phyloP scores from a whole-genome alignment of 2,113 vertebrate genomes.

The Chamaetylas fuelleborni region DNA sequence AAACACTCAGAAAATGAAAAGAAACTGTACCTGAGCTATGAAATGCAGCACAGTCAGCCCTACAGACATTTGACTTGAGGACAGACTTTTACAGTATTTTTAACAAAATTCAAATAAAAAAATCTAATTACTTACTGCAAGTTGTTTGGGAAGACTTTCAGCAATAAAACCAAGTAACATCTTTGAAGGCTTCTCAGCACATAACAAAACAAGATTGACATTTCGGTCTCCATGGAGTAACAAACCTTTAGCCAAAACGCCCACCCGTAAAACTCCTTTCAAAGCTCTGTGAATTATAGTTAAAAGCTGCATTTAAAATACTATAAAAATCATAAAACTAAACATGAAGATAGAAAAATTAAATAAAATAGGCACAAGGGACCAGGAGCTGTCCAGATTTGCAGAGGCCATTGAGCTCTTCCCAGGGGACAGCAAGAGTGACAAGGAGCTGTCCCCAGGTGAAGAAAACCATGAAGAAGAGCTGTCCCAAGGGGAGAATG shows the following conservation, averaged over 20 bases:
- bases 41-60: neutral
- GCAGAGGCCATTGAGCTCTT: too few relatives aligned
- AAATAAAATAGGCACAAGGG: neutral
- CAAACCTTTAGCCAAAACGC: conserved; percentile 94
- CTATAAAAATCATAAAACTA: neutral
- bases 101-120: neutral
- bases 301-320: conserved; percentile 29
- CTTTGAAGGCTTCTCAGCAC: conserved; percentile 91
- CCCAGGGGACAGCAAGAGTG: too few relatives aligned
- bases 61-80: neutral
- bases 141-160: conserved; percentile 93
- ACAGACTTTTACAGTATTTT: neutral
- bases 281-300: conserved; percentile 78
- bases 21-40: neutral
- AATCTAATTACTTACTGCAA: conserved; percentile 81
- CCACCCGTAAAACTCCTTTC: conserved; percentile 95
- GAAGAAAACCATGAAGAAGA: too few relatives aligned
- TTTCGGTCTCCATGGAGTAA: conserved; percentile 93
- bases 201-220: conserved; percentile 92
- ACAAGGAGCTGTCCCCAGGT: too few relatives aligned
- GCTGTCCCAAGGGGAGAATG: too few relatives aligned
- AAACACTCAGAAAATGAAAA: neutral
- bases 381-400: too few relatives aligned
- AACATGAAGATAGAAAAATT: neutral
- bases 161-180: conserved; percentile 84